phyloP scores from a whole-genome alignment of 2,797 vertebrate species.

The Aulostomus chinensis region DNA sequence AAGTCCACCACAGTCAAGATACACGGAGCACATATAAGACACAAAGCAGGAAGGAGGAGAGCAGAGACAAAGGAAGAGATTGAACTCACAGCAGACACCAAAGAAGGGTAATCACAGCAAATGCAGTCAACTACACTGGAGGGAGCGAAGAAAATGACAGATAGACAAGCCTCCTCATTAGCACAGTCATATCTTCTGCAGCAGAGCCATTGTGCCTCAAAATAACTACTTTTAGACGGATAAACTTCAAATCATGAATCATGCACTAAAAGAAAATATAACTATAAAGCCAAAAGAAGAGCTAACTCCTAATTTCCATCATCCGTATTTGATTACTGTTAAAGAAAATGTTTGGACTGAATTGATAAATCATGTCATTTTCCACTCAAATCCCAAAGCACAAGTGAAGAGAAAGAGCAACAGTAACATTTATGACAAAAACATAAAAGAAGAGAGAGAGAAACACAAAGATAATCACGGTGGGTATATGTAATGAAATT shows the following conservation, averaged over 20 bases:
- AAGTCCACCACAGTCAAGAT: slow-evolving; percentile 83
- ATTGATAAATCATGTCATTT: slow-evolving; percentile 71
- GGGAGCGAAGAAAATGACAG: slow-evolving; percentile 77
- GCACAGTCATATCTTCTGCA: slow-evolving; percentile 48
- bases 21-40: slow-evolving; percentile 83
- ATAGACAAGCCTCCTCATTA: slow-evolving; percentile 48
- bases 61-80: slow-evolving; percentile 81
- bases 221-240: slow-evolving; percentile 33
- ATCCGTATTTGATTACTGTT: slow-evolving; percentile 56
- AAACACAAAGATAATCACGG: slow-evolving; percentile 53
- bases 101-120: slow-evolving; percentile 74
- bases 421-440: slow-evolving; percentile 74
- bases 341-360: slow-evolving; percentile 43
- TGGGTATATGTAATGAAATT: slow-evolving; percentile 47
- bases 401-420: slow-evolving; percentile 68
- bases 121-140: slow-evolving; percentile 71
- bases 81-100: slow-evolving; percentile 85
- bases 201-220: slow-evolving; percentile 23
- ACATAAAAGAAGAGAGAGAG: slow-evolving; percentile 53
- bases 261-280: slow-evolving; percentile 26
- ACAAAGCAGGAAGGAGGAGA: slow-evolving; percentile 76
- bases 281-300: slow-evolving; percentile 37
- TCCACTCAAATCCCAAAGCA: slow-evolving; percentile 73
- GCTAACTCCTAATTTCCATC: slow-evolving; percentile 40
- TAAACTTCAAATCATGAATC: slow-evolving; percentile 43